Percentiles rank a stretch among this genome's conserved stretches.
Evolutionary conservation across 2,888 invertebrate species (phyloP).

Genomic region (Mimachlamys varia): DNA sequence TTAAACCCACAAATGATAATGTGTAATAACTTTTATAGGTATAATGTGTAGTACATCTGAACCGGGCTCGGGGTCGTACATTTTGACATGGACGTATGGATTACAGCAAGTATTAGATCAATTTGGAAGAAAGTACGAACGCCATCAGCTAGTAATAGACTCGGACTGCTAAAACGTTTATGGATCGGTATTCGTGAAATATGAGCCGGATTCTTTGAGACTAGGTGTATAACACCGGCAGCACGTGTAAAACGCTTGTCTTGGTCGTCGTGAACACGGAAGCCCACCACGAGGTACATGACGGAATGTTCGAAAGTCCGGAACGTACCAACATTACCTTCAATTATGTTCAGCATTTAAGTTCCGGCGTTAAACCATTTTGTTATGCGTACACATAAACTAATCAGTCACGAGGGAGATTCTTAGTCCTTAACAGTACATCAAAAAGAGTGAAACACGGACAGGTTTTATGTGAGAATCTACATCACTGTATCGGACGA

Average conservation of each 20-base stretch:
- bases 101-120: constrained; percentile 13
- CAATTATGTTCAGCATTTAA: too few relatives aligned
- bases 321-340: neutral
- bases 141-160: constrained; percentile 26
- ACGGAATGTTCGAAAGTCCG: neutral
- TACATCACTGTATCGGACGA: too few relatives aligned
- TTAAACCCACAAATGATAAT: neutral
- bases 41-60: neutral
- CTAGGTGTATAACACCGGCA: neutral
- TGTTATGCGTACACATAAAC: too few relatives aligned
- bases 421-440: too few relatives aligned
- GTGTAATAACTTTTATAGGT: neutral
- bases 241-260: neutral
- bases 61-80: neutral
- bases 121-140: constrained; percentile 10
- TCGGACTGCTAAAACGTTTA: neutral
- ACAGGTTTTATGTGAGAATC: too few relatives aligned
- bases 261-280: neutral
- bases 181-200: neutral
- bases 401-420: too few relatives aligned
- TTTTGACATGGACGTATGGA: neutral
- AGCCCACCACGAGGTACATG: neutral
- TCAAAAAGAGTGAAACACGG: too few relatives aligned
- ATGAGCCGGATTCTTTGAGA: constrained; percentile 5
- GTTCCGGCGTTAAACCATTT: too few relatives aligned